Conservation (phyloP, 2,113 vertebrate genomes). For the Geococcyx californianus region DNA sequence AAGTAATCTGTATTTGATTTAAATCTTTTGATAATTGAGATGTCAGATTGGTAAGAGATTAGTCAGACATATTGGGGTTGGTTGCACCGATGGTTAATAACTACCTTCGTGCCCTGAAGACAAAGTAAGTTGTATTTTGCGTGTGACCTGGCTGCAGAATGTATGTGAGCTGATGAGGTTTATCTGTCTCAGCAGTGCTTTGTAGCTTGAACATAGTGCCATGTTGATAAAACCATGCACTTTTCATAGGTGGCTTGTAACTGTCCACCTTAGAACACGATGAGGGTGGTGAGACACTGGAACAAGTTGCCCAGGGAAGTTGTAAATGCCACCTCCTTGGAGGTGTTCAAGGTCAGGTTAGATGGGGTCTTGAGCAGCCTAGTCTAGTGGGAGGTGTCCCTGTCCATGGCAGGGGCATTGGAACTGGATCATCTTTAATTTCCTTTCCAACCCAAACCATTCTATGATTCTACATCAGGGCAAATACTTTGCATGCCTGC, state of each 20-base stretch:
- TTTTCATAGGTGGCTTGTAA: neutral
- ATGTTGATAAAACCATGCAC: accelerated
- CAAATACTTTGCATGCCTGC: accelerated
- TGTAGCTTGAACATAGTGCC: neutral
- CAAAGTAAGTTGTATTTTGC: neutral
- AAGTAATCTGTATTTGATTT: conserved; percentile 78
- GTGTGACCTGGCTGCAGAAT: conserved; percentile 32
- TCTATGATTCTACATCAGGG: neutral
- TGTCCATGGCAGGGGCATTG: too few species aligned
- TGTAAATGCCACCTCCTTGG: too few species aligned
- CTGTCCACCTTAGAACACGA: neutral
- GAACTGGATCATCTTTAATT: too few species aligned
- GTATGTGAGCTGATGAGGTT: neutral
- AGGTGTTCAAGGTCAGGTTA: too few species aligned
- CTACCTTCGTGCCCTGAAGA: conserved; percentile 23
- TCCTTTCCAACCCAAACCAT: too few species aligned
- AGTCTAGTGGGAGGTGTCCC: too few species aligned
- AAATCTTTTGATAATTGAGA: conserved; percentile 83
- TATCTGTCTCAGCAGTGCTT: neutral
- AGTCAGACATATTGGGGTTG: conserved; percentile 69
- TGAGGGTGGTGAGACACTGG: too few species aligned
- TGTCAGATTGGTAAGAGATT: conserved; percentile 84
- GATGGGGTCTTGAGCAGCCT: too few species aligned
- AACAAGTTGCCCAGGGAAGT: too few species aligned
- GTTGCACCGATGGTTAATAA: neutral